These are phyloP conservation scores for Manduca sexta DNA, from an alignment of 1,140 invertebrate genomes.

Conservation along the genomic window DNA sequence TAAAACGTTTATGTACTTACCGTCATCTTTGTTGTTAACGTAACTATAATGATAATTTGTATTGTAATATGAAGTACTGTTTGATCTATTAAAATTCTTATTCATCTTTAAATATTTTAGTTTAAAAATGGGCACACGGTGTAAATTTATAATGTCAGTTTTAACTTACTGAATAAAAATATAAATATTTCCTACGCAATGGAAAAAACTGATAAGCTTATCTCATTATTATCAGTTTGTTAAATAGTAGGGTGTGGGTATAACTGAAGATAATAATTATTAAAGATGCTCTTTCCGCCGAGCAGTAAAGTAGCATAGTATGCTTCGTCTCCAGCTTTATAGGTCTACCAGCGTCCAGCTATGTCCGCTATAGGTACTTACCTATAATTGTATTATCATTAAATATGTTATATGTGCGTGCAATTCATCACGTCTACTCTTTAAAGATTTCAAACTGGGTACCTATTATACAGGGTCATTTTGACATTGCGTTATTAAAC, in stretches of 20 bases:
- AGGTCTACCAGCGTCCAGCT: too few relatives aligned
- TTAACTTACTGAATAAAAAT: too few relatives aligned
- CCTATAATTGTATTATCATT: too few relatives aligned
- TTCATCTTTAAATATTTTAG: constrained; percentile 31
- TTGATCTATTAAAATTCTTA: constrained; percentile 28
- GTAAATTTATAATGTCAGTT: constrained; percentile 9
- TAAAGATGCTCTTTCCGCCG: too few relatives aligned
- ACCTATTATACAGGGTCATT: too few relatives aligned
- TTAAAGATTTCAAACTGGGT: too few relatives aligned
- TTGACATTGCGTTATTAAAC: too few relatives aligned
- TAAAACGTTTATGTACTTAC: constrained; percentile 29
- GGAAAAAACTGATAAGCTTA: constrained; percentile 35
- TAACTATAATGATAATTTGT: constrained; percentile 52
- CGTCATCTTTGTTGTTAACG: constrained; percentile 51
- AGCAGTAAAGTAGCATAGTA: too few relatives aligned
- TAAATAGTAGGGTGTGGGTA: constrained; percentile 1
- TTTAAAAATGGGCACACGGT: not conserved
- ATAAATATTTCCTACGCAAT: constrained; percentile 11
- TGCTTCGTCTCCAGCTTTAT: too few relatives aligned
- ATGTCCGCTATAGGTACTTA: too few relatives aligned
- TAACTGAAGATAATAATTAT: not conserved
- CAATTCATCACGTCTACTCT: too few relatives aligned
- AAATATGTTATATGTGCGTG: too few relatives aligned
- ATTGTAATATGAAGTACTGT: constrained; percentile 43
- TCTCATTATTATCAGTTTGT: constrained; percentile 14